Conservation (phyloP, 2,113 vertebrate species). For the Heloderma charlesbogerti region DNA sequence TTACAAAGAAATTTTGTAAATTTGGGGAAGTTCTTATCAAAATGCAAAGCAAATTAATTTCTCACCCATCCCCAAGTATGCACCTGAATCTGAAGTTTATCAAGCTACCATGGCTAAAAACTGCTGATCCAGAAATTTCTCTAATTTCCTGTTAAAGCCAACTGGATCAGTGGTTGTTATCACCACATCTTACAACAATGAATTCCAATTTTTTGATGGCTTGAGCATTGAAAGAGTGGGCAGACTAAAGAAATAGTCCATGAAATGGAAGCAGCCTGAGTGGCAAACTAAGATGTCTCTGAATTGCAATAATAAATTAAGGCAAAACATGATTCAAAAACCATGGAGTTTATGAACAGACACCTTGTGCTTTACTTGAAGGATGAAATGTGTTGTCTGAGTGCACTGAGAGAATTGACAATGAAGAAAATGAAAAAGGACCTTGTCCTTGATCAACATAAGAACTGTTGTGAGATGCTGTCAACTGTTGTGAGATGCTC, state of each 20-base stretch:
- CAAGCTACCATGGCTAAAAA: too few relatives aligned
- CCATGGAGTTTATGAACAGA: background rate
- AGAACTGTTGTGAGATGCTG: background rate
- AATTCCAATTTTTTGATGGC: background rate
- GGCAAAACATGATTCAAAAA: background rate
- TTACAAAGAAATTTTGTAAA: too few relatives aligned
- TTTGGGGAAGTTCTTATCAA: too few relatives aligned
- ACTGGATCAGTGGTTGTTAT: too few relatives aligned
- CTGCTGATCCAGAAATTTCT: too few relatives aligned
- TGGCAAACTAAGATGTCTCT: background rate
- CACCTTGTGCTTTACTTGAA: background rate
- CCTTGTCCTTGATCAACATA: slow-evolving; percentile 6
- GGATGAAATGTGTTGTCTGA: background rate
- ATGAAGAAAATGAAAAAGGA: slow-evolving; percentile 16
- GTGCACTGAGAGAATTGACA: background rate
- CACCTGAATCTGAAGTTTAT: too few relatives aligned
- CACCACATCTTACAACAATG: background rate
- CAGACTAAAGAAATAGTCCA: background rate
- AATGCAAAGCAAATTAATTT: too few relatives aligned
- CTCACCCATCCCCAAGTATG: too few relatives aligned
- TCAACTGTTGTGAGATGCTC: too few relatives aligned
- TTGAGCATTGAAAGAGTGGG: background rate
- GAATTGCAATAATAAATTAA: background rate
- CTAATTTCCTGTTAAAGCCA: too few relatives aligned
- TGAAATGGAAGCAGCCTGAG: background rate